Conservation (phyloP, 2,797 vertebrate genomes). For the Gephyroberyx darwinii region DNA sequence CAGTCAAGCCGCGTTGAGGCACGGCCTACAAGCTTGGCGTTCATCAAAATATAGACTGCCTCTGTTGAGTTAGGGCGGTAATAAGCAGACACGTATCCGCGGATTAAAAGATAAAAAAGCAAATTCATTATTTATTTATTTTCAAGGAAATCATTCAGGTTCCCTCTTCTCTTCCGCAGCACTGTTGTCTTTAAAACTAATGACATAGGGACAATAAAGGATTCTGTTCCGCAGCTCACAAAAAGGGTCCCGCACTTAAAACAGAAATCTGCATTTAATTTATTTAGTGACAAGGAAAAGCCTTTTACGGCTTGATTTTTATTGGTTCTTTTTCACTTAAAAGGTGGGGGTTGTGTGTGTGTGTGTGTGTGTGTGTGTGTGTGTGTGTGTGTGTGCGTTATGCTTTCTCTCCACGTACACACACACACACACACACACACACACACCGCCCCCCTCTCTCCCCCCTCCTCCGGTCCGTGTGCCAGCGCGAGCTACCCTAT, state of each 20-base stretch:
- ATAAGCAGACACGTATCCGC: no score
- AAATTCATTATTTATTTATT: slow-evolving; percentile 11
- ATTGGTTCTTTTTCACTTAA: slow-evolving; percentile 80
- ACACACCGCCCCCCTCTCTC: slow-evolving; percentile 21
- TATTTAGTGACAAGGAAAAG: slow-evolving; percentile 80
- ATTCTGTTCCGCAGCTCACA: slow-evolving; percentile 68
- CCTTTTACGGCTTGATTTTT: slow-evolving; percentile 78
- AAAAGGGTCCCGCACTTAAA: slow-evolving; percentile 75
- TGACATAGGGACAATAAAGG: slow-evolving; percentile 75
- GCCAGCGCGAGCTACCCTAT: slow-evolving; percentile 75
- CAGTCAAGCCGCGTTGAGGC: background rate
- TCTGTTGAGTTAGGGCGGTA: background rate
- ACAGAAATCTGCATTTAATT: slow-evolving; percentile 80
- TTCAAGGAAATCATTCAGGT: slow-evolving; percentile 21
- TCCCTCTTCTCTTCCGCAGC: slow-evolving; percentile 37
- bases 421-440: slow-evolving; percentile 38
- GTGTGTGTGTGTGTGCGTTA: background rate
- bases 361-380: slow-evolving; percentile 39
- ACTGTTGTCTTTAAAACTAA: slow-evolving; percentile 71
- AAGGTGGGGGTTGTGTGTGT: slow-evolving; percentile 70
- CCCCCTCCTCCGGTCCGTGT: slow-evolving; percentile 62
- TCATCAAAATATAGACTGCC: background rate
- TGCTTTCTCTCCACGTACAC: no score
- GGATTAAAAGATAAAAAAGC: background rate
- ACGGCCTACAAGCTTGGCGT: background rate